Evolutionary conservation across 2,888 invertebrate genomes (phyloP), one percentile per base, ranked within the genome.

Genomic region (Drosophila longiperda): DNA sequence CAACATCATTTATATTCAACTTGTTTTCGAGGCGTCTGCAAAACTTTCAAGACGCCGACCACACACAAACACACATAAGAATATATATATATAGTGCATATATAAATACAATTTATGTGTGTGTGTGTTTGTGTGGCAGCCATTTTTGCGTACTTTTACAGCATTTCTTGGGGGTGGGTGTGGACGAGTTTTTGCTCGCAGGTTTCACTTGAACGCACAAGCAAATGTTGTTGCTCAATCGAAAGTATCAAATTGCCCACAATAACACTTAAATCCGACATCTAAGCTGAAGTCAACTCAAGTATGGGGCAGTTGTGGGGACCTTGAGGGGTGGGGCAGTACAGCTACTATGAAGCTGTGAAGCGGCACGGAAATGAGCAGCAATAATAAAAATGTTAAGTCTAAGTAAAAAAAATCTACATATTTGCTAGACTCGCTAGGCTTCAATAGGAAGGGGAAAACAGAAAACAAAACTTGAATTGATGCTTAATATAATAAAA

Each of bases 171-270:
- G 48, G 48, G 20, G 36, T 52, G 68, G 45, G 52, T 12, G 78
- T 12, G 45, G 23, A 0, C 7, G 65, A 49, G 70, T 70, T 74
- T 77, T 73, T 23, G 29, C 29, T 29, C 74, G 83, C 67, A 82
- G 68, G 89, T 78, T 82, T 73, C 85, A 87, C 72, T 89, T 84
- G 85, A 85, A 87, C 85, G 85, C 86, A 83, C 86, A 85, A 83
- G 83, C 83, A 82, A 89, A 90, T 87, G 86, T 83, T 90, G 81
- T 88, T 88, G 85, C 85, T 89, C 90, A 91, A 91, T 91, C 90
- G 90, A 90, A 91, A 91, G 89, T 91, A 90, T 91, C 87, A 85
- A 91, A 91, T 91, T 89, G 89, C 91, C 88, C 89, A 85, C 87
- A 91, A 90, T 90, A 88, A 90, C 90, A 91, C 91, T 91, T 89